Evolutionary conservation across 2,797 vertebrate genomes (phyloP).

Genomic region (Darevskia nairensis): DNA sequence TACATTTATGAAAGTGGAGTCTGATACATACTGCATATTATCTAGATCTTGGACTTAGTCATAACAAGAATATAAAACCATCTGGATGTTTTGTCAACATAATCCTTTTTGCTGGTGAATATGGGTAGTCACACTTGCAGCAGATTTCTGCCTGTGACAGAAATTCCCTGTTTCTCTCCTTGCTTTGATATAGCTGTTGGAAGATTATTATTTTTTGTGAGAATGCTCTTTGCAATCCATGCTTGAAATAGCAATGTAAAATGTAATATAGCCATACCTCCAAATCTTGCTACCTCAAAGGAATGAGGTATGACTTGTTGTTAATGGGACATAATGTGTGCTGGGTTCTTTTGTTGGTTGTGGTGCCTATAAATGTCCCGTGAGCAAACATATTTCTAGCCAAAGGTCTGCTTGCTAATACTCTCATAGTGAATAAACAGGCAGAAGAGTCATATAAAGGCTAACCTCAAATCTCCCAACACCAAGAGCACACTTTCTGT

Average conservation of each 20-base stretch:
- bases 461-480: background rate
- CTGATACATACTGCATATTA: background rate
- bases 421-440: background rate
- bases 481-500: background rate
- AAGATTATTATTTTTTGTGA: background rate
- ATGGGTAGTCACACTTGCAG: background rate
- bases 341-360: background rate
- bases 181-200: conserved; percentile 14
- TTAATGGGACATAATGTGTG: background rate
- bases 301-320: background rate
- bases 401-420: background rate
- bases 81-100: conserved; percentile 30
- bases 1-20: conserved; percentile 1
- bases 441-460: background rate
- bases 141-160: background rate
- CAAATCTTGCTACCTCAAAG: background rate
- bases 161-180: background rate
- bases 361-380: background rate
- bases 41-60: conserved; percentile 1
- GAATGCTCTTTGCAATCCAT: conserved; percentile 11
- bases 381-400: background rate
- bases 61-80: conserved; percentile 20
- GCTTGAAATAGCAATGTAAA: conserved; percentile 10
- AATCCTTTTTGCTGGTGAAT: conserved; percentile 11
- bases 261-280: background rate